Evolutionary conservation across 1,140 invertebrate species (phyloP).

Genomic region (Cryptotermes secundus): DNA sequence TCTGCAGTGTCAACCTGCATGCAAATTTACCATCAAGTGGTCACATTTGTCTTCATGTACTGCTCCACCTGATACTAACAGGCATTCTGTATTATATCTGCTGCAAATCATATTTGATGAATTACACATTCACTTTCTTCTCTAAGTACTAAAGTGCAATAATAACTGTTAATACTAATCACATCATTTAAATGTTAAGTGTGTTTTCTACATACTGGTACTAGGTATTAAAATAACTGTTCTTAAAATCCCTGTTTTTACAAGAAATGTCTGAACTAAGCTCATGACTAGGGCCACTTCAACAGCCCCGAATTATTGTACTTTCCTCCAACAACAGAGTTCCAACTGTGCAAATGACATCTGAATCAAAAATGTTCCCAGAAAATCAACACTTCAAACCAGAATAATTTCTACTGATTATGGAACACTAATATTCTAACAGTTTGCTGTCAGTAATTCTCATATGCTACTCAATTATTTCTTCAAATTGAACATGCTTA

Average conservation of each 20-base stretch:
- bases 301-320: background rate
- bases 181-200: constrained; percentile 2
- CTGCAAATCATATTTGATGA: background rate
- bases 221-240: background rate
- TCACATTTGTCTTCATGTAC: background rate
- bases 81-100: background rate
- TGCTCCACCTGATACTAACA: background rate
- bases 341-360: background rate
- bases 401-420: background rate
- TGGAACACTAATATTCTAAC: background rate
- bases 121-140: background rate
- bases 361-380: background rate
- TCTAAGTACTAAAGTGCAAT: background rate
- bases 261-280: background rate
- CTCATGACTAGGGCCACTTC: background rate
- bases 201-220: background rate
- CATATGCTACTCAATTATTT: background rate
- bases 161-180: constrained; percentile 16
- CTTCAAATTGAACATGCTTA: background rate
- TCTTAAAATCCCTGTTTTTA: background rate
- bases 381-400: background rate
- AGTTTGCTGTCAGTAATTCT: background rate
- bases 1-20: background rate
- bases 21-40: background rate
- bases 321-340: background rate